phyloP scores from a whole-genome alignment of 2,113 vertebrate genomes.

The Chauna torquata region DNA sequence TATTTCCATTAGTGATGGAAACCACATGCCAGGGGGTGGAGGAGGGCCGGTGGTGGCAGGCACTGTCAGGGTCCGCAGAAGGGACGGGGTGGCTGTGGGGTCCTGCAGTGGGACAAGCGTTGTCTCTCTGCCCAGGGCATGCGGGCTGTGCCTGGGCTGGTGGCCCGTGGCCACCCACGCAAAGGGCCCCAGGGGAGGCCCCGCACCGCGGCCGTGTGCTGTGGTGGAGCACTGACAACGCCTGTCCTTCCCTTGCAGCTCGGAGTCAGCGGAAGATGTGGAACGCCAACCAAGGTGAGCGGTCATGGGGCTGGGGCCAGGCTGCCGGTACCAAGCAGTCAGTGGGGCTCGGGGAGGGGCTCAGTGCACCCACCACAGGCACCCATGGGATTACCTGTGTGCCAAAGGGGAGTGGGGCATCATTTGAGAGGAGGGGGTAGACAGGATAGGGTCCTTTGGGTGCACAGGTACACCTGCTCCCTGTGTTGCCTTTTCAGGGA shows the following conservation, averaged over 20 bases:
- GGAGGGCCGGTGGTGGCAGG: neutral
- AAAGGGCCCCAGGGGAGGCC: neutral
- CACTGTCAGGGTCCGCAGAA: neutral
- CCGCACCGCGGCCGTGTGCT: neutral
- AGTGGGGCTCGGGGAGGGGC: neutral
- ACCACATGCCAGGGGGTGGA: neutral
- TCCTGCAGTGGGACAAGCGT: rapidly evolving
- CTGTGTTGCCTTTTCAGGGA: neutral
- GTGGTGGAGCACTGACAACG: rapidly evolving
- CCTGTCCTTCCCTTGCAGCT: conserved; percentile 48
- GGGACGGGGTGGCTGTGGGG: neutral
- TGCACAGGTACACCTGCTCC: neutral
- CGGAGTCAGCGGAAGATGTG: neutral
- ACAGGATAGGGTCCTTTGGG: rapidly evolving
- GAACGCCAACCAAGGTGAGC: conserved; percentile 32
- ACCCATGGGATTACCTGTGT: neutral
- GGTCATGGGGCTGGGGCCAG: rapidly evolving
- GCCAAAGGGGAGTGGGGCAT: neutral
- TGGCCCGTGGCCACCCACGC: neutral
- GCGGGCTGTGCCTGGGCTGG: neutral
- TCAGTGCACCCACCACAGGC: neutral
- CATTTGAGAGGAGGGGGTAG: neutral
- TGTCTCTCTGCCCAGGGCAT: neutral
- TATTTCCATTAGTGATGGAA: neutral
- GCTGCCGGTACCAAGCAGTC: neutral